Base-by-base conservation (phyloP, 2,113 vertebrate species). In the Atlantisia rogersi region DNA sequence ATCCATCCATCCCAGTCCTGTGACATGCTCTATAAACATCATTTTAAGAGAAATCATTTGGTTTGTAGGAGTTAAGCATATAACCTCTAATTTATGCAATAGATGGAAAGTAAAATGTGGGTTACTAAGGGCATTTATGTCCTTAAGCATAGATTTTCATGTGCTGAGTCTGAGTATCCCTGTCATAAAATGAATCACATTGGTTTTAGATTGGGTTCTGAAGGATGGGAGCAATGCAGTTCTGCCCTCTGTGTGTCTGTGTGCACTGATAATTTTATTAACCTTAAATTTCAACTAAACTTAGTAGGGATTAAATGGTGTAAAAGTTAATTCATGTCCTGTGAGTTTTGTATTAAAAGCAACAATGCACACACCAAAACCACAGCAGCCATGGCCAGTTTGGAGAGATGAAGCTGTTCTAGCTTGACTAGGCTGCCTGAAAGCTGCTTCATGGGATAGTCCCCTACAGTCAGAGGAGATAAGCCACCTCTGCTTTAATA, bases 291-390 rank as follows among this genome's bases (percentile, higher is more conserved):
- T 73, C 53, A 63, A 13, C 15, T 29, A 9, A 35, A 63, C 59
- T 46, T 40, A 42, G 10, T 13, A 32, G 70, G 22, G 26, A 32
- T 92, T 35, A 26, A 48, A 13, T 31, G 56, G 13, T 59, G n/a
- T 68, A 13, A 14, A 56, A 48, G 63, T 1, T 44, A 11, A 37
- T 28, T 46, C 3, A 10, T 11, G 28, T 10, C 64, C 55, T 74
- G 14, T 3, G 78, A 44, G 35, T 42, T 79, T 44, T 11, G 2
- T 9, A 3, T 9, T 17, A 35, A 22, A 25, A n/a, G 18, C 13
- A 48, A 1, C 24, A 31, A 8, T 0, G 3, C 4, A 24, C 7
- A 17, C 44, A 37, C 12, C 6, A 71, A 37, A 68, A 63, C 0
- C 7, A 10, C 12, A 0, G 6, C 13, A 26, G 56, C 46, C 10